Conservation (phyloP, 2,113 vertebrate species). For the Cinclus cinclus region DNA sequence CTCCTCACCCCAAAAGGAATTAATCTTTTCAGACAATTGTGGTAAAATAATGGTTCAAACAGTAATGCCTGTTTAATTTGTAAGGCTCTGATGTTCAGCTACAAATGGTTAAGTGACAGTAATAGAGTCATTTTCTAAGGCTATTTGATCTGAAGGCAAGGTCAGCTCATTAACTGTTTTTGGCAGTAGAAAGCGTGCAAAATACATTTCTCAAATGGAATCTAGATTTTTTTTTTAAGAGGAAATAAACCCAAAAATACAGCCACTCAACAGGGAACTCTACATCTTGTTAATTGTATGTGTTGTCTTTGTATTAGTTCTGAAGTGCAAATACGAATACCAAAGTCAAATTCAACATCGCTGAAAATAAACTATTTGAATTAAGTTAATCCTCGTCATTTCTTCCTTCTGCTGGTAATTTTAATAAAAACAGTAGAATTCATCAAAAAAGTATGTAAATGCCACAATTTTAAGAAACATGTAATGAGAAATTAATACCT, state of each 20-base stretch:
- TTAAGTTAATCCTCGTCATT: neutral
- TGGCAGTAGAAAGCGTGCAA: constrained; percentile 6
- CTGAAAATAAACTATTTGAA: constrained; percentile 2
- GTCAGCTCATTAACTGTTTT: constrained; percentile 62
- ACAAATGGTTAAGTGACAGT: constrained; percentile 70
- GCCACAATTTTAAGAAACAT: neutral
- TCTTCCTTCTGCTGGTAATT: neutral
- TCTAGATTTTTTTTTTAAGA: neutral
- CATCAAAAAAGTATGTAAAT: neutral
- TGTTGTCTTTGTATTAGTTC: neutral
- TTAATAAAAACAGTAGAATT: neutral
- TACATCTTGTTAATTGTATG: neutral
- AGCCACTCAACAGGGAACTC: neutral
- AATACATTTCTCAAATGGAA: constrained; percentile 29
- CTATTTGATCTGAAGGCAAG: constrained; percentile 51
- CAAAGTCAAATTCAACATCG: neutral
- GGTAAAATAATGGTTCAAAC: constrained; percentile 75
- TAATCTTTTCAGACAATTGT: constrained; percentile 77
- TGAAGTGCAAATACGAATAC: neutral
- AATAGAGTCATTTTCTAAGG: constrained; percentile 62
- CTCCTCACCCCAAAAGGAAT: constrained; percentile 73
- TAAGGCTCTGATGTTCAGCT: constrained; percentile 64
- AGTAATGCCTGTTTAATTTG: constrained; percentile 78
- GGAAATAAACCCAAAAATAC: constrained; percentile 20
- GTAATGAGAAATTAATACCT: neutral